Evolutionary conservation across 1,140 invertebrate genomes (phyloP).

Genomic region (Uloborus diversus): DNA sequence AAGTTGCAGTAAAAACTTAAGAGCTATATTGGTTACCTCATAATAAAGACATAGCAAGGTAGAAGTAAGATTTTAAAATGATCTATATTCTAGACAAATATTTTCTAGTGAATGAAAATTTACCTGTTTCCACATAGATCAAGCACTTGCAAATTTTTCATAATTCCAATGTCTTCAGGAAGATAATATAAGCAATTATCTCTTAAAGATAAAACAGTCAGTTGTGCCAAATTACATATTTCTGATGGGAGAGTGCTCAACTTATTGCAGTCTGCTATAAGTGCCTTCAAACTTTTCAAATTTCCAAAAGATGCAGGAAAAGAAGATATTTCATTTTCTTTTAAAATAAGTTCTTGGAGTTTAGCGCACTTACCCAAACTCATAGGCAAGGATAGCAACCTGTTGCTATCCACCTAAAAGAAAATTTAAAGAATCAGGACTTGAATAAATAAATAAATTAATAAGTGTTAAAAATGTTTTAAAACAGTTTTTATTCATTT

Average conservation of each 20-base stretch:
- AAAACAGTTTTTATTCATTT: background rate
- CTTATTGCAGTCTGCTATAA: conserved; percentile 98
- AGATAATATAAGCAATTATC: conserved; percentile 79
- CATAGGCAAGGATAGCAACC: conserved; percentile 84
- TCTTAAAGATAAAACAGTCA: conserved; percentile 96
- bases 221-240: conserved; percentile 87
- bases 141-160: conserved; percentile 90
- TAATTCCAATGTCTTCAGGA: conserved; percentile 89
- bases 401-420: conserved; percentile 96
- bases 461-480: background rate
- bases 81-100: too few relatives aligned
- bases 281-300: conserved; percentile 88
- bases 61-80: too few relatives aligned
- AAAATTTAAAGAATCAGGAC: background rate
- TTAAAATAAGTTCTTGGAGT: conserved; percentile 95
- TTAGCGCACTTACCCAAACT: conserved; percentile 92
- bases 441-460: background rate
- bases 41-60: too few relatives aligned
- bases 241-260: conserved; percentile 88
- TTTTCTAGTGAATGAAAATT: too few relatives aligned
- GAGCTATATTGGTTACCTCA: too few relatives aligned
- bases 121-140: conserved; percentile 94
- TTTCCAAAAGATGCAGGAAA: conserved; percentile 90
- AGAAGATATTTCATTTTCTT: conserved; percentile 94
- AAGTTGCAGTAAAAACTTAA: too few relatives aligned